Base-by-base conservation (phyloP, 2,797 vertebrate species). In the Cryptoprocta ferox region DNA sequence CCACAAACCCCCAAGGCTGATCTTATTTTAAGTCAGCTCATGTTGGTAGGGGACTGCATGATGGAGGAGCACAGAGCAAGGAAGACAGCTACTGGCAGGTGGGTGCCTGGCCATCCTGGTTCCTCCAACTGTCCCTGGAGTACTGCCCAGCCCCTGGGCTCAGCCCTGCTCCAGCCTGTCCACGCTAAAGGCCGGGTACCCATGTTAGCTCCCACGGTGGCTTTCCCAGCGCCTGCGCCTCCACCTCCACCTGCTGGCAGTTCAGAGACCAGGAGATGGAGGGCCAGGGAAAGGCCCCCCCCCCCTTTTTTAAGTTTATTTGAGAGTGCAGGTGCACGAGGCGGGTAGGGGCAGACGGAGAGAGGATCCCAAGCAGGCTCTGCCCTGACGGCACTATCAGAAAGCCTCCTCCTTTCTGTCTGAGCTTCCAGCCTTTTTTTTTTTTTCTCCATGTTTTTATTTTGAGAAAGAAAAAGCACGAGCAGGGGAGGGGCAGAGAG, bases 41-140 rank as follows among this genome's bases (percentile, higher is more conserved):
- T 0, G 7, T 15, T 76, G 70, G 24, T 21, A n/a, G 30, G 53
- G 18, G n/a, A 45, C 39, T 28, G 4, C 15, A 1, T 28, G 6
- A 59, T 2, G 1, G 7, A 78, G 66, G 13, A 19, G 14, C 78
- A 53, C 9, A 26, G 12, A 68, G 61, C 21, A 59, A 79, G 24
- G 28, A 39, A 50, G 76, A 45, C 28, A 3, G 18, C 37, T 19
- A 14, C 21, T 59, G 37, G 37, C 21, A 6, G 30, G 71, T 28
- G 21, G 35, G 8, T 37, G 12, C 9, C 10, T 5, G n/a, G 39
- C 39, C 2, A 6, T 59, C 42, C 1, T 0, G 61, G 16, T n/a
- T 19, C 70, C 59, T 66, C 45, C 56, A 48, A 1, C 30, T 42
- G 81, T 53, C 70, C 73, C 6, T 16, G 1, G 2, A 0, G 16